These are phyloP conservation scores for Conus betulinus DNA, from an alignment of 1,140 invertebrate genomes.

Conservation along the genomic window DNA sequence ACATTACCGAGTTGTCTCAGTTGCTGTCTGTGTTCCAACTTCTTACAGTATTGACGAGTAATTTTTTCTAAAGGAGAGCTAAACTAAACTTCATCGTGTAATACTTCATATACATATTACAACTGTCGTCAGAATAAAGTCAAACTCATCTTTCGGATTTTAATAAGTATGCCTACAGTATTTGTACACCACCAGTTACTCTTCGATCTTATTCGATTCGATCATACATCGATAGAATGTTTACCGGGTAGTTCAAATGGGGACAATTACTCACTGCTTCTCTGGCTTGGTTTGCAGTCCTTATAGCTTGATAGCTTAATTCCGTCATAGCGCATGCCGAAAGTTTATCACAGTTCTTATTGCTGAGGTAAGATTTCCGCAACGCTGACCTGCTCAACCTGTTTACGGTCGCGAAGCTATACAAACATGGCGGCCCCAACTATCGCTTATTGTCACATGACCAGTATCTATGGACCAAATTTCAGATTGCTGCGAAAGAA, in stretches of 20 bases:
- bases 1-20: no score
- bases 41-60: no score
- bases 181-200: no score
- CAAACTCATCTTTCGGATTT: no score
- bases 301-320: slow-evolving; percentile 71
- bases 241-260: neutral
- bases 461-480: slow-evolving; percentile 1
- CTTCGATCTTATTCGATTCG: no score
- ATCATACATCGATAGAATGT: no score
- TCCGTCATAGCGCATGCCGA: slow-evolving; percentile 62
- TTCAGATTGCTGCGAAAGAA: slow-evolving; percentile 40
- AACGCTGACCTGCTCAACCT: neutral
- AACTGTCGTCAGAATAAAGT: no score
- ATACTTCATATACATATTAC: no score
- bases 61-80: no score
- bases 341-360: neutral
- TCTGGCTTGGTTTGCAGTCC: slow-evolving; percentile 72
- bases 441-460: slow-evolving; percentile 11
- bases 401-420: slow-evolving; percentile 39
- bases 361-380: neutral
- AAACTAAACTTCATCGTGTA: no score
- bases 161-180: no score
- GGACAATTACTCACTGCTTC: slow-evolving; percentile 66
- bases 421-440: slow-evolving; percentile 31
- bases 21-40: no score